Conservation (phyloP, 2,113 vertebrate species). For the Spheniscus mendiculus region DNA sequence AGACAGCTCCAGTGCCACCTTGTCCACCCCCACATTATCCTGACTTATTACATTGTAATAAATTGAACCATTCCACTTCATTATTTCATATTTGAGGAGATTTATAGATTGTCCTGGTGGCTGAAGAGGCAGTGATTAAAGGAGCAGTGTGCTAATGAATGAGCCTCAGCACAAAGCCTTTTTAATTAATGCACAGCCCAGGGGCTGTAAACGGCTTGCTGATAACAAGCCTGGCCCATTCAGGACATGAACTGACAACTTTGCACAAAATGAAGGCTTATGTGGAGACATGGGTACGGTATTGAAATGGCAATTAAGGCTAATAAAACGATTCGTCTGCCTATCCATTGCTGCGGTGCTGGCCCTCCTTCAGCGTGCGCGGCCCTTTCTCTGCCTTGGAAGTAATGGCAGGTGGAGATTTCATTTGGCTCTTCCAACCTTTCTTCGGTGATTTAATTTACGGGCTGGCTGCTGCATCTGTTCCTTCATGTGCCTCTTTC, state of each 20-base stretch:
- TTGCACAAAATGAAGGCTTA: constrained; percentile 58
- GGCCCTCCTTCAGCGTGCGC: background rate
- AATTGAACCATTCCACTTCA: constrained; percentile 82
- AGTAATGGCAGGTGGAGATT: constrained; percentile 14
- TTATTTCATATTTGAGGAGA: constrained; percentile 84
- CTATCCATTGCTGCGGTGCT: background rate
- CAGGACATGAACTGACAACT: constrained; percentile 73
- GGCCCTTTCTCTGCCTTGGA: background rate
- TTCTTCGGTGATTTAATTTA: background rate
- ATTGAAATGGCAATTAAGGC: constrained; percentile 68
- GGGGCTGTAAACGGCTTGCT: constrained; percentile 71
- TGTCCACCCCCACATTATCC: constrained; percentile 70
- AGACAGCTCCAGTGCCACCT: constrained; percentile 30
- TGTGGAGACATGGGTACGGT: constrained; percentile 15
- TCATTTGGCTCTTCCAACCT: constrained; percentile 17
- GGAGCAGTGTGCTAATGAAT: constrained; percentile 76
- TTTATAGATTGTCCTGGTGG: constrained; percentile 83
- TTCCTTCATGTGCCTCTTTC: background rate
- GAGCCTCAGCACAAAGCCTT: constrained; percentile 70
- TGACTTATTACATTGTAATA: constrained; percentile 78
- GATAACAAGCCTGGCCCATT: constrained; percentile 74
- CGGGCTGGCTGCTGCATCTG: background rate
- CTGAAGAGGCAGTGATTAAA: constrained; percentile 82
- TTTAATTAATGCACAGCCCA: constrained; percentile 78
- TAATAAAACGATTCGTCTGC: constrained; percentile 18